Evolutionary conservation across 2,888 invertebrate species (phyloP), one percentile per base, ranked within the genome.

Genomic region (Aricia artaxerxes): DNA sequence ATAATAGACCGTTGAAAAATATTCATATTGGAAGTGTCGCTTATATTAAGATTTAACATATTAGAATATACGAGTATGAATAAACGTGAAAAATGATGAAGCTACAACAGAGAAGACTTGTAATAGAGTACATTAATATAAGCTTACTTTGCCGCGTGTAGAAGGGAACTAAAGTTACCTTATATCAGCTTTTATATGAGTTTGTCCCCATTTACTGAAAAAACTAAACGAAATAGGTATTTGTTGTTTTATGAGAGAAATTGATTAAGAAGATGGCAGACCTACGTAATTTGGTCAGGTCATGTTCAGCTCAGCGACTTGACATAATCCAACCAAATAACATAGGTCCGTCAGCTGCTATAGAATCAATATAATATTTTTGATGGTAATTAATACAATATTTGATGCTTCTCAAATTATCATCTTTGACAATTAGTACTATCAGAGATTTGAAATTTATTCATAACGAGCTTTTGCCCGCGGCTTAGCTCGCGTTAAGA

Each of bases 1-100:
- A 4, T 53, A 53, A 53, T 53, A 53, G 53, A 53, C 53, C 1
- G 13, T 16, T 57, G 24, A 31, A 69, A 69, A 11, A 69, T 69
- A 69, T 69, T 69, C 1, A 31, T 31, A 69, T 69, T 69, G 64
- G 64, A 69, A 31, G 31, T 31, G 64, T 69, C 64, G 13, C 64
- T 69, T 69, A 11, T 69, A 35, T 31, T 69, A 69, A 31, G 64
- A 69, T 69, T 69, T 69, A 69, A 69, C 31, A 31, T 69, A 69
- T 69, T 69, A 69, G 31, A 61, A 69, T 69, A 31, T 69, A 69
- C 64, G 64, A 69, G 16, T 31, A 69, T 9, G 64, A 61, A 35
- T 69, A 31, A 69, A 69, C 31, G 13, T 69, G 9, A 69, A 11
- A 24, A 69, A 31, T 24, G 24, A 61, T 61, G 24, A 24, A 61